Evolutionary conservation across 53 echinoderm and acorn worm species (phyloP).

Genomic region (Paracentrotus lividus): DNA sequence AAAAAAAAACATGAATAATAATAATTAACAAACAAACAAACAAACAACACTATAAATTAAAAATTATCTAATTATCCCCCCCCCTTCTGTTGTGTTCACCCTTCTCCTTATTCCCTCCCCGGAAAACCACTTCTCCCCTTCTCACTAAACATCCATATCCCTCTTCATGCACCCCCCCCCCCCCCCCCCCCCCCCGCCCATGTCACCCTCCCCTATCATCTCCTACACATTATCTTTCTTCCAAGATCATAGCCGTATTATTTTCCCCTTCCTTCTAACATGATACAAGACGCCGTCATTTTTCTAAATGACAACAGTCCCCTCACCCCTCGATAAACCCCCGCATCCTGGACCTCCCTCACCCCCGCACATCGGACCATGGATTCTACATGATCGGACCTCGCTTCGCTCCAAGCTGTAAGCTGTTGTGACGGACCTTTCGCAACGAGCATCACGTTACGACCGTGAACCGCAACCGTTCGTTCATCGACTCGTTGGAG

Average conservation of each 20-base stretch:
- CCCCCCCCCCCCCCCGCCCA: not conserved
- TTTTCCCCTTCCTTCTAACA: not conserved
- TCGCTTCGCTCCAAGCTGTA: not conserved
- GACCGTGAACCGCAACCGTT: not conserved
- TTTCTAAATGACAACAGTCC: not conserved
- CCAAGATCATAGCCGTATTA: too few relatives aligned
- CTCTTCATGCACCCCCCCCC: too few relatives aligned
- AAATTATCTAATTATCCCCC: too few relatives aligned
- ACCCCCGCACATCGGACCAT: constrained; percentile 14
- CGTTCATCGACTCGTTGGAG: not conserved
- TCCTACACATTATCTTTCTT: not conserved
- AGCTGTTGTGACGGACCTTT: not conserved
- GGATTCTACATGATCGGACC: too few relatives aligned
- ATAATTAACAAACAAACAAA: too few relatives aligned
- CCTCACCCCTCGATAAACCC: too few relatives aligned
- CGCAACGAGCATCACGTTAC: not conserved
- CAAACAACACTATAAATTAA: too few relatives aligned
- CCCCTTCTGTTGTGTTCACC: too few relatives aligned
- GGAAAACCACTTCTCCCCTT: too few relatives aligned
- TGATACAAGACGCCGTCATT: not conserved
- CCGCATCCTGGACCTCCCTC: not conserved
- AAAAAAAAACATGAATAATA: too few relatives aligned
- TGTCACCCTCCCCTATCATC: not conserved
- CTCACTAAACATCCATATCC: too few relatives aligned
- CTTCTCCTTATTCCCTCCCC: too few relatives aligned